Conservation (phyloP, 2,888 invertebrate genomes). For the Alsophila aescularia region DNA sequence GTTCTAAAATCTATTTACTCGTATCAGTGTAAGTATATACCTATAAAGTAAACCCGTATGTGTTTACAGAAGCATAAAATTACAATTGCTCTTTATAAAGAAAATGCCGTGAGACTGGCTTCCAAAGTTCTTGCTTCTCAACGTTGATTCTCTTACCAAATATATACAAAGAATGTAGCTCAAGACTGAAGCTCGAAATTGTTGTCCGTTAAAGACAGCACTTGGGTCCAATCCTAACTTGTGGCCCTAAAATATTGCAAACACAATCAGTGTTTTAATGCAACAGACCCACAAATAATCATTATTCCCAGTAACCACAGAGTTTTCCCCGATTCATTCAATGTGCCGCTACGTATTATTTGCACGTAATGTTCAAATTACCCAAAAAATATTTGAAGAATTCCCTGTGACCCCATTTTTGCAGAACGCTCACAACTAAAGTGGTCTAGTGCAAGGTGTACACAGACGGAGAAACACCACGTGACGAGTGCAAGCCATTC, state of each 20-base stretch:
- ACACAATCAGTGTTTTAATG: background rate
- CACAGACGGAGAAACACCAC: conserved; percentile 65
- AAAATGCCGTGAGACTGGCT: no score
- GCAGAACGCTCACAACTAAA: conserved; percentile 37
- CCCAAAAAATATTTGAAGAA: background rate
- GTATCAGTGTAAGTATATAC: no score
- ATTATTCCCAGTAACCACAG: background rate
- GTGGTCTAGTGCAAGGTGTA: conserved; percentile 65
- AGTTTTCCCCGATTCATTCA: background rate
- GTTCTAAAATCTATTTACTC: no score
- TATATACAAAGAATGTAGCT: no score
- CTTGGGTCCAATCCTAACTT: background rate
- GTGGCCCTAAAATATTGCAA: background rate
- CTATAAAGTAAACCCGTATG: no score
- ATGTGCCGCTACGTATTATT: background rate
- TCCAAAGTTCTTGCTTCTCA: no score
- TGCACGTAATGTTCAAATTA: background rate
- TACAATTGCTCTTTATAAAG: no score
- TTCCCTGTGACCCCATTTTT: conserved; percentile 3
- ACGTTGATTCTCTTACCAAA: no score
- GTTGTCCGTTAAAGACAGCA: no score
- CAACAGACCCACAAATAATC: background rate
- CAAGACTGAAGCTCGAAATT: no score
- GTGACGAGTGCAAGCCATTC: conserved; percentile 73
- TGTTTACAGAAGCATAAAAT: no score